phyloP scores from a whole-genome alignment of 2,797 vertebrate genomes.

The Setipinna tenuifilis region DNA sequence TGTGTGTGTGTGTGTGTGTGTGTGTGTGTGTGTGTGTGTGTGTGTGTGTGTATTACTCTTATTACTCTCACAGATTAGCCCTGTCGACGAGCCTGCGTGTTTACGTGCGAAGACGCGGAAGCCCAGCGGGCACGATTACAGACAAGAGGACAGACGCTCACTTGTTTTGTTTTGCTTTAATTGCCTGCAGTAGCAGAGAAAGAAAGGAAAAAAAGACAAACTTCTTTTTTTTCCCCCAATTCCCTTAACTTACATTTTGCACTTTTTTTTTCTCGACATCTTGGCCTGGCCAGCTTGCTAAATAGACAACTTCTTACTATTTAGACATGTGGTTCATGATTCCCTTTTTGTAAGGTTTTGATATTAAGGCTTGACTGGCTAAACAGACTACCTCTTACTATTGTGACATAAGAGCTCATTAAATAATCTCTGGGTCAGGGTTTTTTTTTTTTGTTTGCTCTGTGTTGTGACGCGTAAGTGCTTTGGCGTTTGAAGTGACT shows the following conservation, averaged over 20 bases:
- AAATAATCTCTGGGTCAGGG: too few species aligned
- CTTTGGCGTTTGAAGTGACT: slow-evolving; percentile 44
- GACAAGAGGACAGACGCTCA: not conserved
- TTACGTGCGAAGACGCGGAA: not conserved
- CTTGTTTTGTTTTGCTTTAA: not conserved
- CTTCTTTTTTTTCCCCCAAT: not conserved
- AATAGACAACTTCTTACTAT: too few species aligned
- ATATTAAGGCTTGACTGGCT: too few species aligned
- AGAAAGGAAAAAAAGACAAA: too few species aligned
- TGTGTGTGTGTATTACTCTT: not conserved
- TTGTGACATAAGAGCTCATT: too few species aligned
- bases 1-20: not conserved
- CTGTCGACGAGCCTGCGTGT: not conserved
- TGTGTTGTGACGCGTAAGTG: not conserved
- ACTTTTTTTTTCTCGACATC: not conserved
- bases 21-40: not conserved
- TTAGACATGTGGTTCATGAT: too few species aligned
- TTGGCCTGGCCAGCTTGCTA: too few species aligned
- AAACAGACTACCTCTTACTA: too few species aligned
- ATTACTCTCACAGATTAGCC: too few species aligned
- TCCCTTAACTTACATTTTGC: not conserved
- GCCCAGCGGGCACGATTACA: not conserved
- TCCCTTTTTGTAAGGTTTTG: too few species aligned
- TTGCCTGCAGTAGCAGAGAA: not conserved
- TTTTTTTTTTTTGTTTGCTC: not conserved